A percentile compares a stretch with the other conserved stretches of the same genome.
Conservation (phyloP, 2,797 vertebrate species). For the Pyrocephalus nanus region DNA sequence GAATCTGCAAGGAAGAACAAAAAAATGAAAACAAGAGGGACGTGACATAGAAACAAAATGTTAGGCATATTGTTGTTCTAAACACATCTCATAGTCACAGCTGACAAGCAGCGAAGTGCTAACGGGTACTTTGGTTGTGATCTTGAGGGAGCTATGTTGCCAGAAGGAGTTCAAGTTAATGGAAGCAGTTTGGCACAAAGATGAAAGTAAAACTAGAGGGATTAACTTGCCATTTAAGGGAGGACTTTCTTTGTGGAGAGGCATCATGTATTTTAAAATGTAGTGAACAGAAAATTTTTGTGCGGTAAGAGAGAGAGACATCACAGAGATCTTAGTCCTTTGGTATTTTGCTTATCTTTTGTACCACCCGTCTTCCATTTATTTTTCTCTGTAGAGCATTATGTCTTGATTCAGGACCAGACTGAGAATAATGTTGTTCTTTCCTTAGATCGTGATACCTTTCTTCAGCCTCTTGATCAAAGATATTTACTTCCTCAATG, state of each 20-base stretch:
- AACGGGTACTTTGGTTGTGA: background rate
- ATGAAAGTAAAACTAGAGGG: background rate
- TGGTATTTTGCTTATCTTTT: background rate
- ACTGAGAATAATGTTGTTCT: background rate
- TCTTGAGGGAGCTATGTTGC: background rate
- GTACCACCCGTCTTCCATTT: background rate
- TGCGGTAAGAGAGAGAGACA: background rate
- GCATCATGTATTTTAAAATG: background rate
- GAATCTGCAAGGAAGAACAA: background rate
- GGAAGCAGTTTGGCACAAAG: background rate
- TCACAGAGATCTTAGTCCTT: background rate
- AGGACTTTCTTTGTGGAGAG: background rate
- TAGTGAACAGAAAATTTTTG: background rate
- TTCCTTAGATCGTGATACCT: conserved; percentile 91
- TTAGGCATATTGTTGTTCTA: background rate
- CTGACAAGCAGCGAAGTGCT: background rate
- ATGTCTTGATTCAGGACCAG: background rate
- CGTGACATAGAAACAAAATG: background rate
- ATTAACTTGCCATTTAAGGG: background rate
- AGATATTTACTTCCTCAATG: conserved; percentile 96
- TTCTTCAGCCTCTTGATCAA: conserved; percentile 98
- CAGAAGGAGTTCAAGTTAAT: background rate
- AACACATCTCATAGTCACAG: background rate
- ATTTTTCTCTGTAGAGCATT: background rate
- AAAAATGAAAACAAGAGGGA: background rate